These are phyloP conservation scores for Turritopsis rubra DNA, from an alignment of 30 jellyfish, hydroid and myxozoan species.

Conservation along the genomic window DNA sequence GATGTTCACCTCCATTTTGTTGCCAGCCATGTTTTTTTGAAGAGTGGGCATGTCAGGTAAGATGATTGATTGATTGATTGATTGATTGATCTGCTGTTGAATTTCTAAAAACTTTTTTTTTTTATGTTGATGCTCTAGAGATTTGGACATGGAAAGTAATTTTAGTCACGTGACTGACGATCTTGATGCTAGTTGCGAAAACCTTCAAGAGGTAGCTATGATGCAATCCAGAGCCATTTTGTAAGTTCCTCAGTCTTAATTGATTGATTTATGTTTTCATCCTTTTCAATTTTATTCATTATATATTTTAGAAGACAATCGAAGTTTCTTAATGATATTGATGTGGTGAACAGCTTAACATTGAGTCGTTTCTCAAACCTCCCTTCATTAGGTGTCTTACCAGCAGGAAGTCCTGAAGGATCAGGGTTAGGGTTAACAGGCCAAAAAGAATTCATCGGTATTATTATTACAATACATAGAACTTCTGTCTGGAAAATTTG, in stretches of 20 bases:
- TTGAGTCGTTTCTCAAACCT: neutral
- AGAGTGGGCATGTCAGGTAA: constrained; percentile 38
- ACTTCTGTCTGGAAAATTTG: no score
- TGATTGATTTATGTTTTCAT: no score
- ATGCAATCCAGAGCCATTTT: neutral
- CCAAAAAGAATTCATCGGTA: no score
- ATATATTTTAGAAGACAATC: neutral
- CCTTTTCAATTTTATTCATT: no score
- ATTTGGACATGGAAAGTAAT: constrained; percentile 61
- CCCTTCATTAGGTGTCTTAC: neutral
- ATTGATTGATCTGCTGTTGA: neutral
- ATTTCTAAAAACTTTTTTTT: neutral
- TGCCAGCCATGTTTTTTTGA: constrained; percentile 32
- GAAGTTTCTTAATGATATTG: neutral
- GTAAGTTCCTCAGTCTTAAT: neutral
- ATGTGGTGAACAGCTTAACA: neutral
- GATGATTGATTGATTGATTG: neutral
- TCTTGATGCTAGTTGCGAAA: constrained; percentile 17
- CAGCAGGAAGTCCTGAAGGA: no score
- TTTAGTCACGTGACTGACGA: constrained; percentile 65
- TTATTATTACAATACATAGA: no score
- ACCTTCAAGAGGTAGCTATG: neutral
- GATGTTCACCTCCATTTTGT: constrained; percentile 37
- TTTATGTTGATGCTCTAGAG: constrained; percentile 17
- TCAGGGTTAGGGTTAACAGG: no score